These are phyloP conservation scores for Podotricha telesiphe DNA, from an alignment of 2,888 invertebrate species.

Conservation along the genomic window DNA sequence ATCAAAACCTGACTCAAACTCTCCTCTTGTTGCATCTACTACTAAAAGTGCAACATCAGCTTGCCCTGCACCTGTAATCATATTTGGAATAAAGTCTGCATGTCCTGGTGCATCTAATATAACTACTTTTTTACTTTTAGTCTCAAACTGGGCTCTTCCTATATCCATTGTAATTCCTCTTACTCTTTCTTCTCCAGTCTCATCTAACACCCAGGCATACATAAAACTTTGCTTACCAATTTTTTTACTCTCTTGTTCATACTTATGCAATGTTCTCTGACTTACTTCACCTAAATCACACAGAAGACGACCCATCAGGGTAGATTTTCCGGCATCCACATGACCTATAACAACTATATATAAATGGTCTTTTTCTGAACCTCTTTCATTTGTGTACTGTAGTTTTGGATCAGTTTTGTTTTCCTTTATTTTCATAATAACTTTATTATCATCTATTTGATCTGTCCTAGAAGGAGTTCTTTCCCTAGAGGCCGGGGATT, in stretches of 20 bases:
- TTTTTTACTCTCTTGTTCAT: conserved; percentile 98
- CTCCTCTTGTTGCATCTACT: conserved; percentile 97
- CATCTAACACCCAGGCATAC: conserved; percentile 99
- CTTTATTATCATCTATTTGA: conserved; percentile 69
- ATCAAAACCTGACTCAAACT: conserved; percentile 99
- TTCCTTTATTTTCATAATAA: conserved; percentile 76
- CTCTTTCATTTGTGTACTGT: conserved; percentile 89
- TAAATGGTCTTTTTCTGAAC: conserved; percentile 92
- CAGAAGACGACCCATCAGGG: conserved; percentile 97
- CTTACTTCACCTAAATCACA: conserved; percentile 94
- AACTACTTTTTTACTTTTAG: conserved; percentile 90
- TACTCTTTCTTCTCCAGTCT: conserved; percentile 97
- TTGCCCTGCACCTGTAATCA: conserved; percentile 99
- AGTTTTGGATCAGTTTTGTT: conserved; percentile 83
- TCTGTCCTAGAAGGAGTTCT: conserved; percentile 75
- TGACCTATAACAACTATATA: conserved; percentile 97
- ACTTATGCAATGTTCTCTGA: conserved; percentile 95
- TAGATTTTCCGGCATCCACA: conserved; percentile 98
- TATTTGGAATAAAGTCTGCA: conserved; percentile 99
- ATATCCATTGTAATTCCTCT: conserved; percentile 99
- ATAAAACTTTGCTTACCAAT: conserved; percentile 98
- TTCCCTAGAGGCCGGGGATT: conserved; percentile 86
- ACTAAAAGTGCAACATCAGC: conserved; percentile 98
- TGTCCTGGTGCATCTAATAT: conserved; percentile 99
- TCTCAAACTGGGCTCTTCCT: conserved; percentile 96